These are phyloP conservation scores for Gavialis gangeticus DNA, from an alignment of 2,113 vertebrate genomes.

Conservation along the genomic window DNA sequence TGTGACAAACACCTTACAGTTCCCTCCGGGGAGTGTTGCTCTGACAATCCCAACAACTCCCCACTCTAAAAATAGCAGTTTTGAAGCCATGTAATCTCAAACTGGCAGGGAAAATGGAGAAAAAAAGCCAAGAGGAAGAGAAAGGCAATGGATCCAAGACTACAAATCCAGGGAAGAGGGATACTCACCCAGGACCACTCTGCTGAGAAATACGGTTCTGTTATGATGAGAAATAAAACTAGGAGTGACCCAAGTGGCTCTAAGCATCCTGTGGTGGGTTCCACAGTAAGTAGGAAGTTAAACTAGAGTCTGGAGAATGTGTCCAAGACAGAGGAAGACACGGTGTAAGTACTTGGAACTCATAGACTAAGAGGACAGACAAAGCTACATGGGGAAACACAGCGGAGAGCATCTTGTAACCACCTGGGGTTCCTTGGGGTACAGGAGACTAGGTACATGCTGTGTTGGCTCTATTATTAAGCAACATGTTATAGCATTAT, in stretches of 20 bases:
- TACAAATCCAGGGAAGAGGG: not conserved
- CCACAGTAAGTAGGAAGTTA: not conserved
- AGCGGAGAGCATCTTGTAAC: not conserved
- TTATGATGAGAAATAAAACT: not conserved
- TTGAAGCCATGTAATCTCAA: not conserved
- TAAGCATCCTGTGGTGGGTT: not conserved
- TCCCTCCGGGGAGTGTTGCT: not conserved
- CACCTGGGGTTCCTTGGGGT: not conserved
- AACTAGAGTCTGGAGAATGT: not conserved
- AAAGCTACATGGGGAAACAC: not conserved
- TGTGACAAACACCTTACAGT: not conserved
- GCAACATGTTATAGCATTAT: too few species aligned
- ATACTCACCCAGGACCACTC: not conserved
- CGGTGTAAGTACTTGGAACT: not conserved
- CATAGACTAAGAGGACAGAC: not conserved
- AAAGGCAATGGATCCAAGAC: not conserved
- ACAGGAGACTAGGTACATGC: not conserved
- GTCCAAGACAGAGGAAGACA: not conserved
- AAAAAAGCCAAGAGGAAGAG: not conserved
- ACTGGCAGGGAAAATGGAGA: not conserved
- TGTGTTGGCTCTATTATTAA: too few species aligned
- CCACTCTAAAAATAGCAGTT: not conserved
- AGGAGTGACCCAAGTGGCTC: not conserved
- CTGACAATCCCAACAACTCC: not conserved
- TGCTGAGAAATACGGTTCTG: not conserved